Conservation (phyloP, 2,113 vertebrate species). For the Polypterus senegalus region DNA sequence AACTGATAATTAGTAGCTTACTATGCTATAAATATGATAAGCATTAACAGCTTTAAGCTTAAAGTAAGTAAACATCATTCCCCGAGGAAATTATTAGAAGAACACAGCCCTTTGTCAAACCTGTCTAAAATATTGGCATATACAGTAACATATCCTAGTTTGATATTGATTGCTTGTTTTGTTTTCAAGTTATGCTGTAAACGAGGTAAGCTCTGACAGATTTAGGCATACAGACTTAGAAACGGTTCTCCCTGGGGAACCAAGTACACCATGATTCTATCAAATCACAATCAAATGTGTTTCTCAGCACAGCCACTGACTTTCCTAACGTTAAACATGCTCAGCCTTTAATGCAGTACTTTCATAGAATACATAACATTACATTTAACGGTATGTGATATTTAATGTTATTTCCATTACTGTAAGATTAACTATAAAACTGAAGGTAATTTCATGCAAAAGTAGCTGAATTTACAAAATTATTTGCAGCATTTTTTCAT, state of each 20-base stretch:
- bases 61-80: conserved; percentile 30
- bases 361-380: no score
- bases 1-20: conserved; percentile 35
- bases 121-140: conserved; percentile 47
- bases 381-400: no score
- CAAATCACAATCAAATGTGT: conserved; percentile 1
- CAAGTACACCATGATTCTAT: conserved; percentile 5
- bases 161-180: conserved; percentile 47
- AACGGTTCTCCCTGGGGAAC: conserved; percentile 16
- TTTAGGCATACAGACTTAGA: conserved; percentile 21
- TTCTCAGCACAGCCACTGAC: conserved; percentile 16
- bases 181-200: conserved; percentile 34
- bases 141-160: conserved; percentile 46
- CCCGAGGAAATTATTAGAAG: conserved; percentile 34
- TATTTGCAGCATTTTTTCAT: no score
- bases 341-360: no score
- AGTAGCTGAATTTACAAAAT: no score
- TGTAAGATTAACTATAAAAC: no score
- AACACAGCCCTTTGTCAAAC: conserved; percentile 39
- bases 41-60: conserved; percentile 29
- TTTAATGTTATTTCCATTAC: no score
- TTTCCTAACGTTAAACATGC: neutral
- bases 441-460: no score
- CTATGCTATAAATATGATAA: conserved; percentile 27
- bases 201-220: conserved; percentile 43